Base-by-base conservation (phyloP, 2,797 vertebrate genomes). In the Agapornis canus region DNA sequence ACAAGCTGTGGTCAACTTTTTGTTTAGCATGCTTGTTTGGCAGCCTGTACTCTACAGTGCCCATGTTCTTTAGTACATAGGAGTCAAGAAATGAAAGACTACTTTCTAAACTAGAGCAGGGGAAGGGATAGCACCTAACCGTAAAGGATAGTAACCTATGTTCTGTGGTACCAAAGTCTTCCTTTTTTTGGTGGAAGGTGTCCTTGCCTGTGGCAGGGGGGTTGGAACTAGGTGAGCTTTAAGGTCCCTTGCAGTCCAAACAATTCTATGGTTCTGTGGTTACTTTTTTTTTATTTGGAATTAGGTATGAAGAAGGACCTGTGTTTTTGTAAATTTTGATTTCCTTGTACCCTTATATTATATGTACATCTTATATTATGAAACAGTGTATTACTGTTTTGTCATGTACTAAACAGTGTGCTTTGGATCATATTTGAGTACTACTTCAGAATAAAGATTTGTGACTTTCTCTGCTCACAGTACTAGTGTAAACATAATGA, bases 361-460 rank as follows among this genome's bases (percentile, higher is more conserved):
- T 7, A n/a, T n/a, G n/a, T n/a, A n/a, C 35, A 2, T 43, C 3
- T 63, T 35, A 8, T 0, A 0, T 64, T 57, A 18, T 7, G 20
- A 49, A 47, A 26, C 12, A 18, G 10, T 22, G 0, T 60, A 27
- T 63, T 68, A 25, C 29, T 71, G 18, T 20, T 61, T 84, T 9
- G 11, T 60, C 11, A 52, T 48, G 27, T 56, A 31, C 7, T 51
- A 20, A 6, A 26, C 13, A 42, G 12, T 43, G 0, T 75, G 20
- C 11, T n/a, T 84, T 71, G 45, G 26, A 8, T 68, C 6, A 26
- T 40, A 7, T 29, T 19, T 63, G 19, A 35, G 12, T 87, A 27
- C 16, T 72, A 12, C 35, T 75, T 65, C 11, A 7, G 1, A 2
- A 4, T 56, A n/a, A 81, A 19, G 35, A 75, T 87, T 65, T 54